These are phyloP conservation scores for Dioctria linearis DNA, from an alignment of 2,888 invertebrate species.

Conservation along the genomic window DNA sequence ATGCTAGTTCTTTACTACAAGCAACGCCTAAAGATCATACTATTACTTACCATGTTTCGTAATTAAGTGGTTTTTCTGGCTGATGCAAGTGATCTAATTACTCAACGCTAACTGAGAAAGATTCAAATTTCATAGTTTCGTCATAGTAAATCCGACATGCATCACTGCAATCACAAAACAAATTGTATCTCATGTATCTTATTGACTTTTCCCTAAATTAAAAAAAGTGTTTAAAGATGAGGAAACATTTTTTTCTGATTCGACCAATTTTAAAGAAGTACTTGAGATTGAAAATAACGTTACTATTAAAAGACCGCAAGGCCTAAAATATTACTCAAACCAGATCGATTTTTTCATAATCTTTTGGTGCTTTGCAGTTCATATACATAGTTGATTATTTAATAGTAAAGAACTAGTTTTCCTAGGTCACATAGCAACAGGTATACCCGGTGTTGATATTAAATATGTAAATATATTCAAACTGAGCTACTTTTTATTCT, in stretches of 20 bases:
- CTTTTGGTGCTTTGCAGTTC: not conserved
- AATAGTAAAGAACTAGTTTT: conserved; percentile 26
- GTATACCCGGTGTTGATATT: not conserved
- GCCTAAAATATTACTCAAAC: conserved; percentile 3
- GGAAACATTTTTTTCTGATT: not conserved
- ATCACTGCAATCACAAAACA: conserved; percentile 13
- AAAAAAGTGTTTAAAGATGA: not conserved
- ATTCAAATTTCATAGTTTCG: conserved; percentile 51
- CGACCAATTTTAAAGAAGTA: not conserved
- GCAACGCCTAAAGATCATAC: not conserved
- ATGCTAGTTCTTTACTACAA: not conserved
- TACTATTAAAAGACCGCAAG: conserved; percentile 1
- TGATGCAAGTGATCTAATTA: conserved; percentile 52
- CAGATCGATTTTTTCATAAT: conserved; percentile 3
- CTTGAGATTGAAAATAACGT: not conserved
- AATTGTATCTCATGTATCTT: not conserved
- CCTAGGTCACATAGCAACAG: conserved; percentile 42
- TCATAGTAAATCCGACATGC: conserved; percentile 43
- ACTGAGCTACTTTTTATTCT: conserved; percentile 24
- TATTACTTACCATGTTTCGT: conserved; percentile 22
- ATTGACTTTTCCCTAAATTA: not conserved
- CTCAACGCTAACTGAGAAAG: conserved; percentile 42
- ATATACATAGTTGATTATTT: conserved; percentile 8
- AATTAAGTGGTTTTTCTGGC: conserved; percentile 45
- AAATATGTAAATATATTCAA: conserved; percentile 18